Evolutionary conservation across 2,888 invertebrate species (phyloP), one percentile per base, ranked within the genome.

Genomic region (Lasioglossum zephyrum): DNA sequence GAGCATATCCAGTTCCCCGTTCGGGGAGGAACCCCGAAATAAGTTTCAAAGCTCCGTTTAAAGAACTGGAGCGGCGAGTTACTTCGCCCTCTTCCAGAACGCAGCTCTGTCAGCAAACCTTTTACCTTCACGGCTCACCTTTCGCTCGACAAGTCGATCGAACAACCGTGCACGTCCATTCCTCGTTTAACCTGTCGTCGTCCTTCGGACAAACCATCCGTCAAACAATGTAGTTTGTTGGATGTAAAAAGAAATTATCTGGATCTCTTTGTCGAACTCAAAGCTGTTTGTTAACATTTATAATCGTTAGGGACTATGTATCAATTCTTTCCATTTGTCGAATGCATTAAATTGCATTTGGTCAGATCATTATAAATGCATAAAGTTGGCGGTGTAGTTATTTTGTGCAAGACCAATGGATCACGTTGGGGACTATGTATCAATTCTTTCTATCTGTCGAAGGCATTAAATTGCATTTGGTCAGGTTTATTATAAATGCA

Each of bases 31-130:
- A 63, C 73, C 76, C 73, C 75, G 70, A 76, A 84, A 79, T 79
- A 87, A 89, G 85, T 89, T 88, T 13, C 11, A n/a, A 85, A 87
- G 82, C 73, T 69, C 66, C 75, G 77, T 77, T 74, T 72, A 69
- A 87, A 80, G 73, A 88, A 85, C 82, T 73, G 26, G 60, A 57
- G 41, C 80, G 87, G 82, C 89, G 84, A 87, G 82, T 84, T 76
- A 77, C 70, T 77, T 63, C 73, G 66, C 53, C 22, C 49, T 49
- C 79, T 81, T 80, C 79, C 76, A 81, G 80, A 82, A 80, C 78
- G 83, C 63, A 53, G 85, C 81, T 87, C 79, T 74, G 85, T 89
- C 87, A 82, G 83, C 83, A 75, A 86, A 78, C 81, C 77, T 83
- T 79, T 81, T 60, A 81, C 53, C 53, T 53, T 53, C 9, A 72